Percentiles rank a stretch among this genome's conserved stretches.
phyloP scores from a whole-genome alignment of 2,797 vertebrate genomes.

The Ciconia nigra region DNA sequence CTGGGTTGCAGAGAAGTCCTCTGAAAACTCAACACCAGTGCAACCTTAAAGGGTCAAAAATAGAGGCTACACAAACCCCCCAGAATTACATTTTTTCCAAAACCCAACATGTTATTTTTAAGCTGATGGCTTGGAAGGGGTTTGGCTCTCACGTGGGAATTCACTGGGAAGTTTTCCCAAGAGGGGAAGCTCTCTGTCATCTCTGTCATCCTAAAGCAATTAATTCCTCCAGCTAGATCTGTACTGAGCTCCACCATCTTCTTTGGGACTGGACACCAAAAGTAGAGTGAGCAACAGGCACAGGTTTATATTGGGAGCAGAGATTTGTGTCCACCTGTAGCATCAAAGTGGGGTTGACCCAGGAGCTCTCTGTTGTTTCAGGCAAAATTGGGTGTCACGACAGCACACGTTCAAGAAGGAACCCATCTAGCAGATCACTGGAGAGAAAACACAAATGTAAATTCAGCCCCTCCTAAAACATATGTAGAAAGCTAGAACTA shows the following conservation, averaged over 20 bases:
- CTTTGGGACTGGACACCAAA: not conserved
- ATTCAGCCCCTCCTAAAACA: not conserved
- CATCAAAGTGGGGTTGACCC: not conserved
- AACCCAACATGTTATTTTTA: constrained; percentile 51
- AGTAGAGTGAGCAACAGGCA: not conserved
- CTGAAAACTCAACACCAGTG: not conserved
- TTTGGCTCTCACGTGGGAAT: constrained; percentile 25
- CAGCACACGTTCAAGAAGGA: not conserved
- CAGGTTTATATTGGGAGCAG: not conserved
- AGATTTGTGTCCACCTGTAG: not conserved
- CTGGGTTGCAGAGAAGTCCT: not conserved
- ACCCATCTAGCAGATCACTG: not conserved
- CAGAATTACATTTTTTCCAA: constrained; percentile 37
- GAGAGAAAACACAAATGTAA: not conserved
- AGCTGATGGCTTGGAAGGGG: constrained; percentile 30
- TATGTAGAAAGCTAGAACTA: not conserved
- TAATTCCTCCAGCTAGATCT: not conserved
- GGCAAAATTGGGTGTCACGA: not conserved
- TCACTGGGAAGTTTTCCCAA: not conserved
- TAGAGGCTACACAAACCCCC: not conserved
- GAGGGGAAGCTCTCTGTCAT: not conserved
- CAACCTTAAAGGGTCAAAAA: constrained; percentile 11
- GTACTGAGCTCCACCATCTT: not conserved
- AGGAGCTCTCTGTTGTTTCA: not conserved
- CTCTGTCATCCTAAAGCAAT: constrained; percentile 6